Evolutionary conservation across 2,888 invertebrate species (phyloP), one percentile per base, ranked within the genome.

Genomic region (Ectemnius cavifrons): DNA sequence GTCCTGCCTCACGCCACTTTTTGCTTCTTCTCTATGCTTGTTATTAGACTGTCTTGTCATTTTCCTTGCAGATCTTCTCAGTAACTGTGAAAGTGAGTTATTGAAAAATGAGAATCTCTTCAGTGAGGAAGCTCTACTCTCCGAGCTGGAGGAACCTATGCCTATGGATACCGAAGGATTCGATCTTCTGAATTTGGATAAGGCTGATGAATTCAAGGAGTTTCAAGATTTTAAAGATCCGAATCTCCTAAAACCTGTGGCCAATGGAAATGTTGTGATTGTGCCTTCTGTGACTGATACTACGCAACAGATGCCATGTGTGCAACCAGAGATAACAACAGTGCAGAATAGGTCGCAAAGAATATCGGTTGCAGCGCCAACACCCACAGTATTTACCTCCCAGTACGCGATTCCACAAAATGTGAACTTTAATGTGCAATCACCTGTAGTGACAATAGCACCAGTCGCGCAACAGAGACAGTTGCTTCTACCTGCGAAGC

Each of bases 61-160:
- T 5, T 71, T 20, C 8, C 2, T 57, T 23, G n/a, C 90, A 95
- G 95, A 95, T 91, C 92, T 95, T 63, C 90, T 95, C 37, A 93
- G 93, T 80, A 94, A 94, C 77, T 95, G 94, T 86, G 95, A 95
- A 90, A 94, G 92, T 78, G 95, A 94, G 87, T 92, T 95, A 77
- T 92, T 95, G 91, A 92, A 91, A 83, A 91, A 89, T 82, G 92
- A 91, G 75, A 91, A 91, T 67, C 86, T 93, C 14, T 93, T 93
- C 79, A 91, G 89, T 8, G 93, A 93, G 80, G 93, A 93, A 47
- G 89, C 91, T 6, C 86, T 93, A 4, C 86, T 93, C 0, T 91
- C 92, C 0, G 91, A 92, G 71, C 83, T 92, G 61, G 92, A 92
- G 45, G 92, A 92, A 23, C 90, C 91, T 8, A 84, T 92, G 59